Evolutionary conservation across 2,888 invertebrate genomes (phyloP).

Genomic region (Mesorhabditis belari): DNA sequence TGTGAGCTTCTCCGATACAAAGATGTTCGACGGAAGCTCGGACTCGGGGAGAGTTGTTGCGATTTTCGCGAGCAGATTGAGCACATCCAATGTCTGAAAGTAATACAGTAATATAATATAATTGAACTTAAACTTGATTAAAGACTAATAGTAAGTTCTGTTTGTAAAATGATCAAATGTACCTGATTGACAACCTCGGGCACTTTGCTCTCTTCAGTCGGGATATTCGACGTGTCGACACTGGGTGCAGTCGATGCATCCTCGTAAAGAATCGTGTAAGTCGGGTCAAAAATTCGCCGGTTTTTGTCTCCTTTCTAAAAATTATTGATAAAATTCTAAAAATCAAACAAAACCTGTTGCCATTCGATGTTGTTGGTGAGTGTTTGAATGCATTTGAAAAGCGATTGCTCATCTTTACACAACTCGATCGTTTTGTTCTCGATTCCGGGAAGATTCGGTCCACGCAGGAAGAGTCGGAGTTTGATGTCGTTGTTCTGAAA

Average conservation of each 20-base stretch:
- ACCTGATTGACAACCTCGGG: constrained; percentile 17
- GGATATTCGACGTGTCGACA: constrained; percentile 12
- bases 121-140: no score
- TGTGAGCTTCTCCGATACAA: constrained; percentile 82
- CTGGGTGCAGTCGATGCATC: constrained; percentile 56
- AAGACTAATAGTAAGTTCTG: neutral
- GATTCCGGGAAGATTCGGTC: constrained; percentile 40
- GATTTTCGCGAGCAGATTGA: constrained; percentile 20
- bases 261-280: constrained; percentile 67
- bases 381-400: constrained; percentile 87
- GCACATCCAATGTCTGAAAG: constrained; percentile 22
- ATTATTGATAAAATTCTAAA: neutral
- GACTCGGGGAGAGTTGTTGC: constrained; percentile 27
- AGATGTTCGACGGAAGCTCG: constrained; percentile 60
- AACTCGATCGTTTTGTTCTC: constrained; percentile 41
- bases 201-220: constrained; percentile 13
- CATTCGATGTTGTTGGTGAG: constrained; percentile 45
- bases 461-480: constrained; percentile 37
- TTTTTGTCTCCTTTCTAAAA: constrained; percentile 66
- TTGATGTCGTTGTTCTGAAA: constrained; percentile 5
- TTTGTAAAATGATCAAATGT: neutral
- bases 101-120: neutral
- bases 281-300: constrained; percentile 86
- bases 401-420: constrained; percentile 74
- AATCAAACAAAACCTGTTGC: constrained; percentile 17